Evolutionary conservation across 2,888 invertebrate species (phyloP).

Genomic region (Drosophila parthenogenetica): DNA sequence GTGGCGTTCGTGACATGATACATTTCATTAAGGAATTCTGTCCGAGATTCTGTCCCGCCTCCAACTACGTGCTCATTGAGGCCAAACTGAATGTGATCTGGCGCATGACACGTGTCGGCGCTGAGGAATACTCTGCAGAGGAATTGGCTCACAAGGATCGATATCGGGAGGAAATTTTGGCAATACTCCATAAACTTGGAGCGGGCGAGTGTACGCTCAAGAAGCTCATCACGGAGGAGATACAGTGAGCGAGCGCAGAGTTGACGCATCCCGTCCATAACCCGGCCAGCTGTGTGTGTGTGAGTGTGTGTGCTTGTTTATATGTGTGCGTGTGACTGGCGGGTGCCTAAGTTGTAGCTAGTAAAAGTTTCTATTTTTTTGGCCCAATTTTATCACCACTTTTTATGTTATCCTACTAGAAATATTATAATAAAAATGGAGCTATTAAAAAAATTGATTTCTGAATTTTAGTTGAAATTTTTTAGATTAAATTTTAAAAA

Average conservation of each 20-base stretch:
- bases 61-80: conserved; percentile 84
- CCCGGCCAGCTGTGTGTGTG: conserved; percentile 13
- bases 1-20: conserved; percentile 83
- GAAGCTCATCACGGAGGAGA: conserved; percentile 82
- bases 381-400: neutral
- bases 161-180: conserved; percentile 84
- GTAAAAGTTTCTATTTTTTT: conserved; percentile 29
- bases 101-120: conserved; percentile 81
- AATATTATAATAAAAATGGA: conserved; percentile 55
- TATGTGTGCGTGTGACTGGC: conserved; percentile 16
- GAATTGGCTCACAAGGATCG: conserved; percentile 81
- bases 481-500: too few relatives aligned
- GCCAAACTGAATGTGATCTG: conserved; percentile 85
- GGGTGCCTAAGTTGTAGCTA: conserved; percentile 32
- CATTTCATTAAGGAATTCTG: conserved; percentile 83
- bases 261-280: conserved; percentile 1
- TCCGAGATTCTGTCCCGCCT: conserved; percentile 83
- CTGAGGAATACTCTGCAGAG: conserved; percentile 77
- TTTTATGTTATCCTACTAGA: conserved; percentile 52
- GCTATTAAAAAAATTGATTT: conserved; percentile 17
- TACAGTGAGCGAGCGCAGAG: conserved; percentile 58
- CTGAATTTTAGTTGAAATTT: too few relatives aligned
- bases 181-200: conserved; percentile 82
- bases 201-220: conserved; percentile 84
- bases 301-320: conserved; percentile 8